Evolutionary conservation across 2,113 vertebrate genomes (phyloP).

Genomic region (Pseudopipra pipra): DNA sequence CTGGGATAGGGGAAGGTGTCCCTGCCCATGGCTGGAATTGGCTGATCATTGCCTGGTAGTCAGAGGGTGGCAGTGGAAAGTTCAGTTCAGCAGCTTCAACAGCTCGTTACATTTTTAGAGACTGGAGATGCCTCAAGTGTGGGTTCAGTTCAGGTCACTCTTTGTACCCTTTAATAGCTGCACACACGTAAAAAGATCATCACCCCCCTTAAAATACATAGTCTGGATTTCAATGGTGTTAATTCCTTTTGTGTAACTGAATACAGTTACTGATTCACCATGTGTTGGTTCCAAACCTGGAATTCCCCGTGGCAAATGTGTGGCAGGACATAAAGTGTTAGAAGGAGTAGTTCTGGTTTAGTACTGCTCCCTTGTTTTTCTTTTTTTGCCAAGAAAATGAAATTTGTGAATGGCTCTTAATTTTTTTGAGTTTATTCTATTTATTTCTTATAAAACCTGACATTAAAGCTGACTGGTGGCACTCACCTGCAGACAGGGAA

Average conservation of each 20-base stretch:
- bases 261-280: not conserved
- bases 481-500: not conserved
- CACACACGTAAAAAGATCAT: not conserved
- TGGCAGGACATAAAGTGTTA: not conserved
- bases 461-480: not conserved
- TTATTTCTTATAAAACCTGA: not conserved
- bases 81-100: not conserved
- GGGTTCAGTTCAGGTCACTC: constrained; percentile 49
- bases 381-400: not conserved
- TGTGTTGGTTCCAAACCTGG: not conserved
- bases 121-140: constrained; percentile 27
- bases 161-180: constrained; percentile 51
- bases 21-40: not conserved
- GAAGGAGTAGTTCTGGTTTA: not conserved
- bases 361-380: not conserved
- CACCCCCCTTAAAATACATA: not conserved
- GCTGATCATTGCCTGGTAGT: not conserved
- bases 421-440: not conserved
- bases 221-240: not conserved
- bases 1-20: not conserved
- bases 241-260: constrained; percentile 14
- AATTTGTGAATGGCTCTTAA: not conserved
- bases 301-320: not conserved
- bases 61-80: not conserved
- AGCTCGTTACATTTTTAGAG: constrained; percentile 60